Base-by-base conservation (phyloP, 2,888 invertebrate species). In the Nezara viridula region DNA sequence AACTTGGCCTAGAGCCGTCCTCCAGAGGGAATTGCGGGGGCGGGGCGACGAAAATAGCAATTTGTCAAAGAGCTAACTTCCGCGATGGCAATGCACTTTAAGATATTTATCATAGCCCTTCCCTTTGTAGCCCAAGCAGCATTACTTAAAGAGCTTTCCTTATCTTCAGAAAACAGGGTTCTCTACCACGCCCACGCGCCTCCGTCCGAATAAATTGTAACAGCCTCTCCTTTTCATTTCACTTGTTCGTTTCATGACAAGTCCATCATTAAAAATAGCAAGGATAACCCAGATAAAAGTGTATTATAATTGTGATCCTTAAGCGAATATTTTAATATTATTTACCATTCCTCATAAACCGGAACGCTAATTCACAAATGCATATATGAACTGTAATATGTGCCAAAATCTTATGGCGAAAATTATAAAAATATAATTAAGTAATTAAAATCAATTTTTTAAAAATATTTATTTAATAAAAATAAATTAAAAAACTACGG, bases 51-150 rank as follows among this genome's bases (percentile, higher is more conserved):
- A 37, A 73, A 37, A 73, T 16, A 73, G 37, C 37, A 32, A 73
- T 73, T 73, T 73, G 66, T 73, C 66, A 7, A 21, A 73, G 32
- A 73, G 66, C 66, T 73, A 37, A 73, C 66, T 73, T 73, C 21
- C 37, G 19, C n/a, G 44, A 81, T n/a, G 47, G 3, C 14, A 44
- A 44, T 81, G 40, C 81, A 81, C 44, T 47, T 44, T 7, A 14
- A 44, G 81, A 81, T 81, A 81, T 44, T 81, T 47, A 81, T 81
- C 44, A n/a, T 14, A 1, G 0, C 6, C 2, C 44, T 44, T 81
- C 6, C 2, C 44, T 44, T 81, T 40, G 5, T 44, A 81, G n/a
- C 5, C 1, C 7, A 81, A n/a, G 6, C 12, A 47, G n/a, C 81
- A 47, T 81, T n/a, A 47, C 44, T 81, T 81, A 81, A 44, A 81